A percentile compares a stretch with the other conserved stretches of the same genome.
Evolutionary conservation across 2,797 vertebrate species (phyloP).

Genomic region (Echiichthys vipera): DNA sequence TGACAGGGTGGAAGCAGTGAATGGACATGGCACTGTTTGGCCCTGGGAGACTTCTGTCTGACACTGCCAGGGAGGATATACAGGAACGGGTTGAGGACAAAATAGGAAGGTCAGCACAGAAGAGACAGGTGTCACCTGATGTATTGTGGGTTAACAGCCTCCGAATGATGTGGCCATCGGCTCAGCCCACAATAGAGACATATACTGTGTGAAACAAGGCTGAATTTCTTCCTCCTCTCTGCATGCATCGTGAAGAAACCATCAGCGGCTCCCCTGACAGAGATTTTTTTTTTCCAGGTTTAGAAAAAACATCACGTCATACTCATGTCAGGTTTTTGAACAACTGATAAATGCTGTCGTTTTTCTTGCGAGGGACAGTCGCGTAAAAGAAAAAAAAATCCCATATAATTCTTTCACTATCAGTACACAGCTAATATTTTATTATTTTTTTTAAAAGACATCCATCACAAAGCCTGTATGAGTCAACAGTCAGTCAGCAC

Average conservation of each 20-base stretch:
- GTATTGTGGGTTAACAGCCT: conserved; percentile 66
- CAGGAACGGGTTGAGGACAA: conserved; percentile 57
- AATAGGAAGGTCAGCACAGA: conserved; percentile 69
- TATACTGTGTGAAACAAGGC: conserved; percentile 38
- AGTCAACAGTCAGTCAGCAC: conserved; percentile 44
- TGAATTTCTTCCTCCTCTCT: conserved; percentile 9
- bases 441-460: conserved; percentile 13
- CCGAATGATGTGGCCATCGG: conserved; percentile 38
- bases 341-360: conserved; percentile 27
- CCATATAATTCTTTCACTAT: conserved; percentile 4
- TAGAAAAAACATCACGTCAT: too few relatives aligned
- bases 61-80: conserved; percentile 56
- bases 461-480: conserved; percentile 27
- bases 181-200: conserved; percentile 28
- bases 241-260: too few relatives aligned
- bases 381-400: conserved; percentile 9
- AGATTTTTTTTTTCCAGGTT: too few relatives aligned
- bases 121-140: conserved; percentile 73
- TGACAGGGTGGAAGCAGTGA: conserved; percentile 74
- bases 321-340: not conserved
- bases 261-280: too few relatives aligned
- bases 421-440: conserved; percentile 19
- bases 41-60: conserved; percentile 73
- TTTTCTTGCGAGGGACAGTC: conserved; percentile 10
- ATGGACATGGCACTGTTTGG: conserved; percentile 67